Evolutionary conservation across 2,888 invertebrate genomes (phyloP).

Genomic region (Lepidochrysops patricia): DNA sequence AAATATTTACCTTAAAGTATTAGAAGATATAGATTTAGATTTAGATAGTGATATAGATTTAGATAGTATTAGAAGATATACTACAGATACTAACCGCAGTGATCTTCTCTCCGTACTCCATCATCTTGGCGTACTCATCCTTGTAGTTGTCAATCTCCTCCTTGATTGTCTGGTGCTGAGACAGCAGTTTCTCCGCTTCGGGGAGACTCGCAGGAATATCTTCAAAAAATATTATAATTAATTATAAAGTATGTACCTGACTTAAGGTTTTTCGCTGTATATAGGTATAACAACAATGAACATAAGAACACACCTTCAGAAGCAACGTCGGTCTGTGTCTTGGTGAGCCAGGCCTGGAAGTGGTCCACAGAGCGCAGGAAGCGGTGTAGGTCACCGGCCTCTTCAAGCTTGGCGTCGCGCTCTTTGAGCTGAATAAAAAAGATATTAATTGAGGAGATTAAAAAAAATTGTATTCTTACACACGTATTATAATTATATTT

Average conservation of each 20-base stretch:
- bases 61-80: too few species aligned
- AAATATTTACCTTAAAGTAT: too few species aligned
- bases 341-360: constrained; percentile 99
- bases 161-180: constrained; percentile 97
- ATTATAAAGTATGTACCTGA: background rate
- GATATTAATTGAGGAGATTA: background rate
- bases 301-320: constrained; percentile 83
- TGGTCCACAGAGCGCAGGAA: constrained; percentile 99
- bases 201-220: constrained; percentile 94
- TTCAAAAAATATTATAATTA: constrained; percentile 27
- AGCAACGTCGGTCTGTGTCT: constrained; percentile 99
- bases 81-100: constrained; percentile 78
- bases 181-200: constrained; percentile 97
- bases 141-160: constrained; percentile 99
- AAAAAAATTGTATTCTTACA: too few species aligned
- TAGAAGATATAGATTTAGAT: too few species aligned
- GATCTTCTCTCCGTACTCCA: constrained; percentile 98
- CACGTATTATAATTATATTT: too few species aligned
- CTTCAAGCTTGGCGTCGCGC: constrained; percentile 97
- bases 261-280: too few species aligned
- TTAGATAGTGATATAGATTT: too few species aligned
- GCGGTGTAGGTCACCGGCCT: constrained; percentile 98
- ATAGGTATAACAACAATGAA: too few species aligned
- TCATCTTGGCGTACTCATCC: constrained; percentile 98
- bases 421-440: constrained; percentile 85